phyloP scores from a whole-genome alignment of 2,797 vertebrate genomes.

The Centroberyx gerrardi region DNA sequence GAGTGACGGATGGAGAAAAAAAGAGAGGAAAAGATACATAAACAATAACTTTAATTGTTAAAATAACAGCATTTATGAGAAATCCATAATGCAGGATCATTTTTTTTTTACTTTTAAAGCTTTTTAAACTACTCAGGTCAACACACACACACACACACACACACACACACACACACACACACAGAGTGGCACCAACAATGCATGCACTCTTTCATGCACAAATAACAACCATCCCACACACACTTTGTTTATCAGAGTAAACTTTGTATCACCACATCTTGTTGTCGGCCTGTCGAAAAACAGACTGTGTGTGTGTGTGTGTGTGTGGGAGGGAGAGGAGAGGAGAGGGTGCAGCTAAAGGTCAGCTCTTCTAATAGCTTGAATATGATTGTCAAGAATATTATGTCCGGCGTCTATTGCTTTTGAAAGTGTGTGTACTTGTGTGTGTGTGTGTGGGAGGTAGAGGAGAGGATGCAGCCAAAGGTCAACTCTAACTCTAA shows the following conservation, averaged over 20 bases:
- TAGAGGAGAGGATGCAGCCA: conserved; percentile 53
- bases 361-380: conserved; percentile 10
- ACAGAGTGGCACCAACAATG: neutral
- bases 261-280: conserved; percentile 4
- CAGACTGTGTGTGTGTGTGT: conserved; percentile 13
- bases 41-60: neutral
- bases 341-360: conserved; percentile 26
- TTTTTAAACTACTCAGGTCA: conserved; percentile 3
- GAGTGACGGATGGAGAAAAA: too few relatives aligned
- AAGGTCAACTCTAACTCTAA: conserved; percentile 71
- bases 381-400: conserved; percentile 64
- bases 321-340: conserved; percentile 24
- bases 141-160: neutral
- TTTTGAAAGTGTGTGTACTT: neutral
- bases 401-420: conserved; percentile 45
- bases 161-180: neutral
- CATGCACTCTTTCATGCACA: neutral
- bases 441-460: conserved; percentile 42
- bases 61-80: neutral
- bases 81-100: neutral
- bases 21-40: too few relatives aligned
- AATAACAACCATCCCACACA: conserved; percentile 5
- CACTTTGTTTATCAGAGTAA: neutral
- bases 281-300: conserved; percentile 15
- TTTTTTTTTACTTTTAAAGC: neutral